phyloP scores from a whole-genome alignment of 2,888 invertebrate genomes.

The Phytoseiulus persimilis region DNA sequence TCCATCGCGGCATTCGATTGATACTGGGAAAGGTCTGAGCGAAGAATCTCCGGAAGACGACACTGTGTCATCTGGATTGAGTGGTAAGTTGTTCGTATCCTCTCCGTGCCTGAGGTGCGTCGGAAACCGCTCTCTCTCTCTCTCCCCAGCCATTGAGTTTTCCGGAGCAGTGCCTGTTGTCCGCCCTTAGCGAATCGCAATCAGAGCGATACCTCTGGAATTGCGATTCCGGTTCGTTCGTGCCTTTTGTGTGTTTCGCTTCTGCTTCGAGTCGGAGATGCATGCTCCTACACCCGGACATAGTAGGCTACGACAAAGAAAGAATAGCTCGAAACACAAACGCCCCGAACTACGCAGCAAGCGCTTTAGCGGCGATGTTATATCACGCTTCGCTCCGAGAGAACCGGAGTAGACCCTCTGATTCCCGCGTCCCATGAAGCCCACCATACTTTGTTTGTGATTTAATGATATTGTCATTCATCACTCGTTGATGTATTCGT shows the following conservation, averaged over 20 bases:
- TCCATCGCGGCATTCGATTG: constrained; percentile 19
- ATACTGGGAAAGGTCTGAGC: constrained; percentile 33
- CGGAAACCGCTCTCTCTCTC: not conserved
- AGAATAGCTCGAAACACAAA: not conserved
- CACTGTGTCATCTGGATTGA: constrained; percentile 46
- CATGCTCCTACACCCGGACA: not conserved
- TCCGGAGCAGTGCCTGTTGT: not conserved
- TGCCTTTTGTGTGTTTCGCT: not conserved
- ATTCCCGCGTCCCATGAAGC: not conserved
- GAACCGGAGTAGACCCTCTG: not conserved
- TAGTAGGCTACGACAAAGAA: not conserved
- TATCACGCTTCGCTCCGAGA: not conserved
- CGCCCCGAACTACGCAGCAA: no score
- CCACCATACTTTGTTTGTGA: not conserved
- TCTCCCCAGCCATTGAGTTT: not conserved
- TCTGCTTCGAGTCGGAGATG: not conserved
- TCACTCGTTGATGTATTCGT: no score
- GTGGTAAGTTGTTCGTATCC: constrained; percentile 44
- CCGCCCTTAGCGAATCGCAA: not conserved
- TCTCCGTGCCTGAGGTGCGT: not conserved
- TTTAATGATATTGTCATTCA: not conserved
- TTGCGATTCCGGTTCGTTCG: not conserved
- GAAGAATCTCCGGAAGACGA: constrained; percentile 41
- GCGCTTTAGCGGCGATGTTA: not conserved
- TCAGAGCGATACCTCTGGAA: not conserved